Evolutionary conservation across 2,113 vertebrate genomes (phyloP).

Genomic region (western clawed frog (Xenopus tropicalis)): DNA sequence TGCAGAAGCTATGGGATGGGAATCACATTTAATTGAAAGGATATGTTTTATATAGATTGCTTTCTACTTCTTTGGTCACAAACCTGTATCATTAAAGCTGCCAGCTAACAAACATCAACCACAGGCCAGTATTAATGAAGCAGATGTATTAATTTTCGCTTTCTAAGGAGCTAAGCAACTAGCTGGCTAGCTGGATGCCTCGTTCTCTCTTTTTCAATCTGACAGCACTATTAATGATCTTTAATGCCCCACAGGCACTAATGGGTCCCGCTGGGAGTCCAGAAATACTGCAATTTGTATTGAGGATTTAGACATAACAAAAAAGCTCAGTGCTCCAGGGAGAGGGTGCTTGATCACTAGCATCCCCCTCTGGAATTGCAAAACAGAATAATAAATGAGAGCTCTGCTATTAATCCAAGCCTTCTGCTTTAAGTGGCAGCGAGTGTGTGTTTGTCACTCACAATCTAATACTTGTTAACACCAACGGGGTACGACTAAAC

Average conservation of each 20-base stretch:
- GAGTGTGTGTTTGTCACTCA: constrained; percentile 85
- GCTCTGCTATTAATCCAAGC: constrained; percentile 88
- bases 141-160: constrained; percentile 93
- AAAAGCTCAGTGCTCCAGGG: constrained; percentile 63
- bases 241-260: constrained; percentile 99
- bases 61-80: constrained; percentile 68
- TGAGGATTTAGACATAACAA: constrained; percentile 95
- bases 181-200: constrained; percentile 60
- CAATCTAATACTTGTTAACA: constrained; percentile 86
- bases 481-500: constrained; percentile 76
- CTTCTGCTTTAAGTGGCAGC: constrained; percentile 77
- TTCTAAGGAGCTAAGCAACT: constrained; percentile 86
- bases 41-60: constrained; percentile 78
- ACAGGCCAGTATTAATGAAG: constrained; percentile 84
- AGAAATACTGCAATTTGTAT: constrained; percentile 98
- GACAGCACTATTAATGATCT: constrained; percentile 99
- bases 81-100: constrained; percentile 88
- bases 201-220: constrained; percentile 64
- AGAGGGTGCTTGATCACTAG: constrained; percentile 79
- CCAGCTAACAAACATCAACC: constrained; percentile 88
- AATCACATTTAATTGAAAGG: constrained; percentile 75
- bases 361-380: constrained; percentile 72
- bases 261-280: constrained; percentile 95
- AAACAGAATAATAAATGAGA: constrained; percentile 88
- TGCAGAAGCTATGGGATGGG: constrained; percentile 49